Evolutionary conservation across 2,888 invertebrate species (phyloP).

Genomic region (Chironomus tentans): DNA sequence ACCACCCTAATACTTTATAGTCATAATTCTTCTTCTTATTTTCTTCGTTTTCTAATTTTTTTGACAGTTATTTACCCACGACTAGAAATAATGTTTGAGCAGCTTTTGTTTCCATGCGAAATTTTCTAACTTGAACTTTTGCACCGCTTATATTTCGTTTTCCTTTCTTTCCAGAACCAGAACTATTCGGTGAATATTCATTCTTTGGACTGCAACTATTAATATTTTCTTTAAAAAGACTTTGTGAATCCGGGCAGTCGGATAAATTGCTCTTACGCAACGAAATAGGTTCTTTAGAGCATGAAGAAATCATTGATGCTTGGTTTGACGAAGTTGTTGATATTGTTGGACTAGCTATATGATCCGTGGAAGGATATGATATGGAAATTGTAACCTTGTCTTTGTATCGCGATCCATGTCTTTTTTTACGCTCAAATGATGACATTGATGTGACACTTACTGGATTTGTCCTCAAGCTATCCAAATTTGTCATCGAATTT

Average conservation of each 20-base stretch:
- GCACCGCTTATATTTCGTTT: conserved; percentile 40
- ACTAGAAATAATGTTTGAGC: conserved; percentile 95
- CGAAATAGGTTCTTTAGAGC: conserved; percentile 19
- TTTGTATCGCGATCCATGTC: conserved; percentile 33
- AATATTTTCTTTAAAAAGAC: not conserved
- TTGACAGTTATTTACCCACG: conserved; percentile 60
- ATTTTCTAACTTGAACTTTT: conserved; percentile 82
- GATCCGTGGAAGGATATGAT: conserved; percentile 71
- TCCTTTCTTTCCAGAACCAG: not conserved
- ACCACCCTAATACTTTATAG: too few species aligned
- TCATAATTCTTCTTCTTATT: not conserved
- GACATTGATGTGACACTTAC: conserved; percentile 8
- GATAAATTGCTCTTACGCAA: conserved; percentile 31
- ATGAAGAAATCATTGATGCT: conserved; percentile 15
- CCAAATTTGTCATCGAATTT: conserved; percentile 44
- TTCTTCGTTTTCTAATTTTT: not conserved
- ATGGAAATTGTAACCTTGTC: conserved; percentile 77
- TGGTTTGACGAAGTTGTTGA: conserved; percentile 21
- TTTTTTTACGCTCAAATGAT: conserved; percentile 17
- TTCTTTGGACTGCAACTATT: not conserved
- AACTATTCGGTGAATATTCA: not conserved
- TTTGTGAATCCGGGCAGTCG: not conserved
- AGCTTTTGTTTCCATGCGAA: conserved; percentile 92
- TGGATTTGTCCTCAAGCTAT: conserved; percentile 32
- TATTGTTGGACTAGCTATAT: conserved; percentile 39